Evolutionary conservation across 1,140 invertebrate species (phyloP).

Genomic region (Calephelis nemesis): DNA sequence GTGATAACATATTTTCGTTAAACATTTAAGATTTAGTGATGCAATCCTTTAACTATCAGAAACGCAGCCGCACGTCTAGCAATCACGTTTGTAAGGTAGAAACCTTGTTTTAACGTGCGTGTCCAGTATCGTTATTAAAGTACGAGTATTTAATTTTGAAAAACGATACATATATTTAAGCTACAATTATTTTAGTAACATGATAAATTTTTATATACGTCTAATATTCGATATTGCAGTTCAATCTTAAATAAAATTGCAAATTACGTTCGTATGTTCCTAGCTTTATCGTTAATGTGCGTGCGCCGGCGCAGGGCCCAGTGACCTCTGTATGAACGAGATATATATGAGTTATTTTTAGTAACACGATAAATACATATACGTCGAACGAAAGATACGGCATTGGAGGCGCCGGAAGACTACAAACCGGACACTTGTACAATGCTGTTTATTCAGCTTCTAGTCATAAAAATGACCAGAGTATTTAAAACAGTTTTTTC

Average conservation of each 20-base stretch:
- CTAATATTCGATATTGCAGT: too few relatives aligned
- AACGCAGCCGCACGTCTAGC: too few relatives aligned
- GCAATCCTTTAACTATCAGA: too few relatives aligned
- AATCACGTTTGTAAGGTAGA: too few relatives aligned
- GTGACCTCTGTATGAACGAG: constrained; percentile 69
- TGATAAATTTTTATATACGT: too few relatives aligned
- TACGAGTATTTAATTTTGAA: too few relatives aligned
- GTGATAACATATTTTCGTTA: constrained; percentile 67
- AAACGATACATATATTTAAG: too few relatives aligned
- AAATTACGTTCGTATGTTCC: too few relatives aligned
- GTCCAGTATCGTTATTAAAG: too few relatives aligned
- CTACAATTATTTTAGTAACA: too few relatives aligned
- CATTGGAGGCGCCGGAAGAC: constrained; percentile 65
- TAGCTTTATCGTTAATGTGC: constrained; percentile 22
- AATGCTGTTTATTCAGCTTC: not conserved
- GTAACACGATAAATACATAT: constrained; percentile 66
- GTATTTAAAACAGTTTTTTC: not conserved
- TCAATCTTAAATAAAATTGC: too few relatives aligned
- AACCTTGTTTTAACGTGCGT: too few relatives aligned
- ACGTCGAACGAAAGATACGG: constrained; percentile 64
- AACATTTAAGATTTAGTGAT: constrained; percentile 49
- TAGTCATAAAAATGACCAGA: not conserved
- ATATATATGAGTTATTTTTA: constrained; percentile 70
- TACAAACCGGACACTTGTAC: constrained; percentile 29
- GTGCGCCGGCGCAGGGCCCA: constrained; percentile 60